Conservation (phyloP, 2,888 invertebrate genomes). For the Eristalis intricaria region DNA sequence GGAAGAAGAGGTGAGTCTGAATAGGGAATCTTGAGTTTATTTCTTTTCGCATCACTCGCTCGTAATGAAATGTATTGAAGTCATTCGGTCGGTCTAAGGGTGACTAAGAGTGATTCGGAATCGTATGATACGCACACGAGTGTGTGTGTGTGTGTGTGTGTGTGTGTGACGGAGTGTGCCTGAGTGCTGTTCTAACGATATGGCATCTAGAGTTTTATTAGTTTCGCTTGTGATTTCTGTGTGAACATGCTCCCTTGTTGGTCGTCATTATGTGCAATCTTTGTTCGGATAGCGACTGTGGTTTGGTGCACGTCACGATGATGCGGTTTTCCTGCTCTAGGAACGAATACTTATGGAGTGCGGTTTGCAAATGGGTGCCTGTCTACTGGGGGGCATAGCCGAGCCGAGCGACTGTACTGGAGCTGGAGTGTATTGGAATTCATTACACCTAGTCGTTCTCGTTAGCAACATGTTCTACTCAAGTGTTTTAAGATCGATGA, state of each 20-base stretch:
- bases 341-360: too few relatives aligned
- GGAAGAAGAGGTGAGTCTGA: neutral
- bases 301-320: neutral
- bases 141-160: too few relatives aligned
- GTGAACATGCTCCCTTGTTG: neutral
- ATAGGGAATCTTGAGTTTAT: neutral
- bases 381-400: too few relatives aligned
- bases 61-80: conserved; percentile 15
- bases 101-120: conserved; percentile 17
- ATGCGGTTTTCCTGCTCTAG: neutral
- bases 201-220: neutral
- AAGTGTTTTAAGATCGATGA: too few relatives aligned
- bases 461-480: too few relatives aligned
- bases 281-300: neutral
- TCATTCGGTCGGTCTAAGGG: neutral
- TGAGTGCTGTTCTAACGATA: neutral
- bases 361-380: too few relatives aligned
- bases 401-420: too few relatives aligned
- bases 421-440: too few relatives aligned
- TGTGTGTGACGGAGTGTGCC: neutral
- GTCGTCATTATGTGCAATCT: neutral
- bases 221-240: neutral
- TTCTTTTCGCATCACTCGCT: neutral
- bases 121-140: conserved; percentile 30
- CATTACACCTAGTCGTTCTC: too few relatives aligned